phyloP scores from a whole-genome alignment of 37 sponge, comb jelly and placozoan species.

The Agelas oroides region DNA sequence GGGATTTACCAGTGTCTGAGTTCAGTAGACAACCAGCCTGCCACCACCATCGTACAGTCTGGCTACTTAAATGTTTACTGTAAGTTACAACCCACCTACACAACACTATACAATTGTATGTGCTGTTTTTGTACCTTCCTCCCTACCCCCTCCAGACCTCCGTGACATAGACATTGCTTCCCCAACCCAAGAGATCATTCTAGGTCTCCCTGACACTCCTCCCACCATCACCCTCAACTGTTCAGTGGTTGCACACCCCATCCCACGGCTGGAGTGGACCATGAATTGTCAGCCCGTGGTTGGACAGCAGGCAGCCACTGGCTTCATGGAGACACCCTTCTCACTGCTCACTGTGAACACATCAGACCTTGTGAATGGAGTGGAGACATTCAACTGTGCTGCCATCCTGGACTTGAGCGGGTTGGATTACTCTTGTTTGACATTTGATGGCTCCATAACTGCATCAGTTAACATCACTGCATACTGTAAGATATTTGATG shows the following conservation, averaged over 20 bases:
- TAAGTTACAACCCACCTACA: not conserved
- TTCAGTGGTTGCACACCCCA: conserved; percentile 10
- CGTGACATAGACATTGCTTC: too few species aligned
- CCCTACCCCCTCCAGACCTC: too few species aligned
- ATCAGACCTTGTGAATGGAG: not conserved
- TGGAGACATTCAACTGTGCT: not conserved
- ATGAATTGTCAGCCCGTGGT: not conserved
- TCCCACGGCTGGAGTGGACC: conserved; percentile 22
- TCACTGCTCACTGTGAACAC: conserved; percentile 14
- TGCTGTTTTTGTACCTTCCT: too few species aligned
- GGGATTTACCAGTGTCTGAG: conserved; percentile 14
- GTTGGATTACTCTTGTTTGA: too few species aligned
- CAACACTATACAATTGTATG: too few species aligned
- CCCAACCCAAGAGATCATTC: too few species aligned
- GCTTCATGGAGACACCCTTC: conserved; percentile 20
- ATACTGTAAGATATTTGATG: too few species aligned
- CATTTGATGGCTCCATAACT: too few species aligned
- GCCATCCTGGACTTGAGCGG: not conserved
- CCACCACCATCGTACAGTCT: not conserved
- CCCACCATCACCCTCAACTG: not conserved
- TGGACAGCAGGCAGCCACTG: conserved; percentile 21
- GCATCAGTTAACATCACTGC: too few species aligned
- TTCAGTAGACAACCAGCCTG: not conserved
- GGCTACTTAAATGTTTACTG: not conserved
- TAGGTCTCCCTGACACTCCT: too few species aligned